A percentile compares a stretch with the other conserved stretches of the same genome.
Evolutionary conservation across 2,113 vertebrate genomes (phyloP).

Genomic region (Sylvietta virens): DNA sequence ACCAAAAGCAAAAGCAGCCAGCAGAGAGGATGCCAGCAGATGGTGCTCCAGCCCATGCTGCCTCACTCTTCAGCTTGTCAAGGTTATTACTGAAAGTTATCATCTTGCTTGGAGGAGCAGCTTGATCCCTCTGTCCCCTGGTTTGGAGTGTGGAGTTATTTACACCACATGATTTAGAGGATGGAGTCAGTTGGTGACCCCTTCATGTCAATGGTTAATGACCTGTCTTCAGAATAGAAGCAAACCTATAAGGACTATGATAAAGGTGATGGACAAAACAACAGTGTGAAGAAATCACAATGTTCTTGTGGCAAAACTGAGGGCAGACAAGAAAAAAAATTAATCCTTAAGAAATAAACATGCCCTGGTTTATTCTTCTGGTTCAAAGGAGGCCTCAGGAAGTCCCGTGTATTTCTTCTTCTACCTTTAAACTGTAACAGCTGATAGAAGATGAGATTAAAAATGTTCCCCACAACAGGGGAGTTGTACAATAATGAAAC

Average conservation of each 20-base stretch:
- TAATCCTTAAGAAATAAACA: not conserved
- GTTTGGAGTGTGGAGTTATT: not conserved
- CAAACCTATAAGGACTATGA: not conserved
- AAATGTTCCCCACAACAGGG: not conserved
- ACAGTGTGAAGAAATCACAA: not conserved
- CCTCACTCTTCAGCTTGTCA: not conserved
- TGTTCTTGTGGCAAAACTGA: not conserved
- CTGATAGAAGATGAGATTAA: not conserved
- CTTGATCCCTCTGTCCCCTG: not conserved
- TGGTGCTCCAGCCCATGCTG: slow-evolving; percentile 31
- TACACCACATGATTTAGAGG: not conserved
- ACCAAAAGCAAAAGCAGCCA: not conserved
- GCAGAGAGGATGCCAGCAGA: slow-evolving; percentile 3
- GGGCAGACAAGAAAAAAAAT: not conserved
- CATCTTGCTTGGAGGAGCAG: not conserved
- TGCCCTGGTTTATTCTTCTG: not conserved
- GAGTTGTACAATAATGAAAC: not conserved
- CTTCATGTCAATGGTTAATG: not conserved
- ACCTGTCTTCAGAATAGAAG: not conserved
- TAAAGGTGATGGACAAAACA: not conserved
- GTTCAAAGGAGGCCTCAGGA: not conserved
- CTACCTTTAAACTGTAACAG: not conserved
- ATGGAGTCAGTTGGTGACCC: not conserved
- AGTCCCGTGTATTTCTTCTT: not conserved
- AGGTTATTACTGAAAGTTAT: not conserved